Evolutionary conservation across 2,888 invertebrate species (phyloP), one percentile per base, ranked within the genome.

Genomic region (Cantharis flavilabris): DNA sequence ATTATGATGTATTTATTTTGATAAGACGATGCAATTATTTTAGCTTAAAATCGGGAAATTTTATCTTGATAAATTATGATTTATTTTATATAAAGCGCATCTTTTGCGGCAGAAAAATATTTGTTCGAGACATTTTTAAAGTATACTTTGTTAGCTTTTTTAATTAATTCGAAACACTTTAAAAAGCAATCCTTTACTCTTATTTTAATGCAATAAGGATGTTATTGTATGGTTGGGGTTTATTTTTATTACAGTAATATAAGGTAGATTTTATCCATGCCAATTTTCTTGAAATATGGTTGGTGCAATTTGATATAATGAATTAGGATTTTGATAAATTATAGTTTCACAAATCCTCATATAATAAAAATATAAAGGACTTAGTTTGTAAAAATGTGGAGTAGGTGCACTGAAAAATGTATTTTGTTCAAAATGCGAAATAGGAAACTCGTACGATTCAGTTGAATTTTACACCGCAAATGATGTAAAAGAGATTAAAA

Each of bases 41-140:
- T 67, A 67, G 65, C 23, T 65, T n/a, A 67, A 23, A 26, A 67
- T 67, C 65, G n/a, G 23, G 65, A 67, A 67, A 49, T 26, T 67
- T 67, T 67, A 67, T 67, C 65, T 67, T 23, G 65, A 67, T 67
- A 67, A 67, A 67, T 67, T 67, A 26, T 23, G 65, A 67, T 67
- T 67, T 67, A 67, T 67, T 67, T 67, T 67, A 23, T 67, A 23
- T 67, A 67, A n/a, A 67, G 23, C 11, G 23, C n/a, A 49, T 49
- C 49, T 49, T 33, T n/a, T 13, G 5, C n/a, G 33, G 49, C 49
- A n/a, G n/a, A 49, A 69, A 20, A 69, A 69, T 26, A 16, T 1
- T 16, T 16, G 16, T 16, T 16, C 14, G 26, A 69, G 28, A 26
- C 10, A 69, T 20, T 14, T 69, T 28, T 20, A 3, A n/a, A 69